Conservation (phyloP, 2,113 vertebrate species). For the Carlito syrichta region DNA sequence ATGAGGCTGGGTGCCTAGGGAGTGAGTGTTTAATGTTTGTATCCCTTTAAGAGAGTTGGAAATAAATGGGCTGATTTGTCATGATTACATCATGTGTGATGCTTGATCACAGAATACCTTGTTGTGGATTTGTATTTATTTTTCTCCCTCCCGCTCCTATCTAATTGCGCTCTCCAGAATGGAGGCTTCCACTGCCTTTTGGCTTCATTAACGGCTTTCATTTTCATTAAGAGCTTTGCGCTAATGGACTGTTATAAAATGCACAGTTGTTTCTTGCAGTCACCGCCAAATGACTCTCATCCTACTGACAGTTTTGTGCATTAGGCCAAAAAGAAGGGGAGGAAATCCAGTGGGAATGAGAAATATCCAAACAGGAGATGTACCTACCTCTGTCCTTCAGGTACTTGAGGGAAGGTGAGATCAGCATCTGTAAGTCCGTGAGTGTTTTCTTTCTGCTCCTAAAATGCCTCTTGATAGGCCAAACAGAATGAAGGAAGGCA, state of each 20-base stretch:
- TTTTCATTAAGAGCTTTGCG: slow-evolving; percentile 85
- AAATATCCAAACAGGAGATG: not conserved
- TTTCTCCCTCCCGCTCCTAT: slow-evolving; percentile 73
- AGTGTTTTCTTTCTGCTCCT: not conserved
- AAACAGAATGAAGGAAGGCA: not conserved
- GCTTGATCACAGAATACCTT: slow-evolving; percentile 69
- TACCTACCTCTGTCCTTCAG: not conserved
- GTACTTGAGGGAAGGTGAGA: not conserved
- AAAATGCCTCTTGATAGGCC: not conserved
- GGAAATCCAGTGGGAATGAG: not conserved
- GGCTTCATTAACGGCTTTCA: slow-evolving; percentile 85
- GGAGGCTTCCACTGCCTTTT: slow-evolving; percentile 80
- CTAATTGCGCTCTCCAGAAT: slow-evolving; percentile 82
- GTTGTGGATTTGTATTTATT: slow-evolving; percentile 80
- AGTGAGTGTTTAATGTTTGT: slow-evolving; percentile 19
- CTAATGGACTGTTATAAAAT: slow-evolving; percentile 85
- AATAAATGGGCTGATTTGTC: slow-evolving; percentile 64
- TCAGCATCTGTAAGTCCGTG: not conserved
- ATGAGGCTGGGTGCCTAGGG: not conserved
- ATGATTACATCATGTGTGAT: slow-evolving; percentile 69
- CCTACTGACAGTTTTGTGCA: slow-evolving; percentile 78
- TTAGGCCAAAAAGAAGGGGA: slow-evolving; percentile 22
- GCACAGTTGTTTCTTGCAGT: slow-evolving; percentile 78
- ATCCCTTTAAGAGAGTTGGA: slow-evolving; percentile 56
- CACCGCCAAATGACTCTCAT: slow-evolving; percentile 80